Evolutionary conservation across 2,797 vertebrate genomes (phyloP).

Genomic region (Delichon dasypus): DNA sequence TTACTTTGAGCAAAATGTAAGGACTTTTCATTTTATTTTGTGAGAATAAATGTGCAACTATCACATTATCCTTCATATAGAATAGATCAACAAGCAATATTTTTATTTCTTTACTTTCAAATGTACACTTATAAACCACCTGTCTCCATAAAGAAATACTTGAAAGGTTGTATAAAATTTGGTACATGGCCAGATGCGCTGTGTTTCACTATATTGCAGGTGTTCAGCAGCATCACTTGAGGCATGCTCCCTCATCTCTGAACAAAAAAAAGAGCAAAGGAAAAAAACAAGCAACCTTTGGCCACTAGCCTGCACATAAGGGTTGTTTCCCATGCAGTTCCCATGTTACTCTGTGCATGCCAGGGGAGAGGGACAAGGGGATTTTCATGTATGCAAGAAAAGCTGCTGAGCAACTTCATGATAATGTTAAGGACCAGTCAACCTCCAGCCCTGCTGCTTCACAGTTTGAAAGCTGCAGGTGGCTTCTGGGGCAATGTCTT

Average conservation of each 20-base stretch:
- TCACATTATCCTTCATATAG: background rate
- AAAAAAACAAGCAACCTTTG: background rate
- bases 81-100: background rate
- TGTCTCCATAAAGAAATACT: background rate
- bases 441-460: background rate
- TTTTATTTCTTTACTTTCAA: background rate
- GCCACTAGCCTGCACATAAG: background rate
- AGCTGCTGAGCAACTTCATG: background rate
- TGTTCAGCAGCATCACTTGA: background rate
- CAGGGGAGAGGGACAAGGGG: too few relatives aligned
- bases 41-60: background rate
- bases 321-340: background rate
- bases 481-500: background rate
- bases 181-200: rapidly evolving
- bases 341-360: background rate
- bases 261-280: background rate
- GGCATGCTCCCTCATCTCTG: background rate
- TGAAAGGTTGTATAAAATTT: background rate
- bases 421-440: background rate
- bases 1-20: background rate
- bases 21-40: background rate
- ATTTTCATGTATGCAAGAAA: background rate
- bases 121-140: background rate
- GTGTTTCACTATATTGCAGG: background rate
- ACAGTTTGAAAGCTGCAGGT: background rate